These are phyloP conservation scores for Bombus waltoni DNA, from an alignment of 1,140 invertebrate genomes.

Conservation along the genomic window DNA sequence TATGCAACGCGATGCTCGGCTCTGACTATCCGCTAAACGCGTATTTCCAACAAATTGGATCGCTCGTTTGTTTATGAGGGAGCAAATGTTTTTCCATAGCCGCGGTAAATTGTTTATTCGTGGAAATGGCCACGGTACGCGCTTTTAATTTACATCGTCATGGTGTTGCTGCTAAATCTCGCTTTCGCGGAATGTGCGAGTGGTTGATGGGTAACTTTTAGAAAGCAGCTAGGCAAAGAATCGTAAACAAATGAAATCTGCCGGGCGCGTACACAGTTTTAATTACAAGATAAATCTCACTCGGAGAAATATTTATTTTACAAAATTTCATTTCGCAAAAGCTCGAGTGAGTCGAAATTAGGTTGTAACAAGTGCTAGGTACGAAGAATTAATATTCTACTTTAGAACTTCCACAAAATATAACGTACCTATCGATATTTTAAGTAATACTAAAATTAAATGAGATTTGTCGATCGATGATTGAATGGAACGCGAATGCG, in stretches of 20 bases:
- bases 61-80: slow-evolving; percentile 62
- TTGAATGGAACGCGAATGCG: background rate
- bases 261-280: background rate
- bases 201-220: slow-evolving; percentile 25
- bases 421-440: background rate
- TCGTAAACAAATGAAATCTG: background rate
- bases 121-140: slow-evolving; percentile 35
- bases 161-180: slow-evolving; percentile 37
- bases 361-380: no score
- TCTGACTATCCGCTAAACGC: slow-evolving; percentile 40
- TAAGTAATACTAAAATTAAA: background rate
- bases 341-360: background rate
- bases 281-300: background rate
- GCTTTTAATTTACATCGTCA: slow-evolving; percentile 60
- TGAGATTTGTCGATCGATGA: background rate
- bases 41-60: slow-evolving; percentile 60
- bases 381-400: no score
- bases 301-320: background rate
- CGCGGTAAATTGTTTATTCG: slow-evolving; percentile 61
- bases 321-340: background rate
- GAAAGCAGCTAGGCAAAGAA: background rate
- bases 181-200: slow-evolving; percentile 20
- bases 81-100: slow-evolving; percentile 53
- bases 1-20: background rate
- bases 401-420: no score